A percentile compares a stretch with the other conserved stretches of the same genome.
phyloP scores from a whole-genome alignment of 2,797 vertebrate species.

The Aeoliscus strigatus region DNA sequence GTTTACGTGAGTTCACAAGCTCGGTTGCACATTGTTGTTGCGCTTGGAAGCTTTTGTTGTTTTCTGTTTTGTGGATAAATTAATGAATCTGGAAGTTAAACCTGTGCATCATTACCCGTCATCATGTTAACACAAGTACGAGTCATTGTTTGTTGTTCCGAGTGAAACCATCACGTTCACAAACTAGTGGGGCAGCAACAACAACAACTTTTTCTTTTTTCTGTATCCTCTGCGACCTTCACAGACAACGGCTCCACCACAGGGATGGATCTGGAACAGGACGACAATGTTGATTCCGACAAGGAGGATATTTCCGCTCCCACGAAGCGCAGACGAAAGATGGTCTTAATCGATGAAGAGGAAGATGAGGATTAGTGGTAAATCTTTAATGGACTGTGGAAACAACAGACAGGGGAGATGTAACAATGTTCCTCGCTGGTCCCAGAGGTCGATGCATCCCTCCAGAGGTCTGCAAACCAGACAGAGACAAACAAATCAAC shows the following conservation, averaged over 20 bases:
- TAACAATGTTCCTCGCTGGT: constrained; percentile 8
- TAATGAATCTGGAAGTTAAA: too few species aligned
- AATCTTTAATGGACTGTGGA: constrained; percentile 34
- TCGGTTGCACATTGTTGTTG: too few species aligned
- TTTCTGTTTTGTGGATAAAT: too few species aligned
- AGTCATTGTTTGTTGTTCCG: too few species aligned
- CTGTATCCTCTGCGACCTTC: constrained; percentile 21
- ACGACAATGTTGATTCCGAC: constrained; percentile 39
- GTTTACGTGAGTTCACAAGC: too few species aligned
- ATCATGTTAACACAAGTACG: too few species aligned
- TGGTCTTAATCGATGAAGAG: constrained; percentile 74
- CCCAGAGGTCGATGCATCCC: constrained; percentile 6
- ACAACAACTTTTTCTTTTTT: too few species aligned
- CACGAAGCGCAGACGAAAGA: constrained; percentile 65
- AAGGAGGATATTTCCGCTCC: constrained; percentile 53
- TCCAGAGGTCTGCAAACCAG: constrained; percentile 19
- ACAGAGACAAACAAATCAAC: constrained; percentile 12
- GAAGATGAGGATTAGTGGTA: constrained; percentile 66
- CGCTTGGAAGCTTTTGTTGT: too few species aligned
- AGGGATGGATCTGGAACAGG: constrained; percentile 25
- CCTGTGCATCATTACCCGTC: too few species aligned
- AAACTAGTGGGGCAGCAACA: too few species aligned
- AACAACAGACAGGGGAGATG: constrained; percentile 10
- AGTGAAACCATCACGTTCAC: too few species aligned
- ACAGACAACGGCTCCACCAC: constrained; percentile 37